phyloP scores from a whole-genome alignment of 1,140 invertebrate species.

The Matsumurasca onukii region DNA sequence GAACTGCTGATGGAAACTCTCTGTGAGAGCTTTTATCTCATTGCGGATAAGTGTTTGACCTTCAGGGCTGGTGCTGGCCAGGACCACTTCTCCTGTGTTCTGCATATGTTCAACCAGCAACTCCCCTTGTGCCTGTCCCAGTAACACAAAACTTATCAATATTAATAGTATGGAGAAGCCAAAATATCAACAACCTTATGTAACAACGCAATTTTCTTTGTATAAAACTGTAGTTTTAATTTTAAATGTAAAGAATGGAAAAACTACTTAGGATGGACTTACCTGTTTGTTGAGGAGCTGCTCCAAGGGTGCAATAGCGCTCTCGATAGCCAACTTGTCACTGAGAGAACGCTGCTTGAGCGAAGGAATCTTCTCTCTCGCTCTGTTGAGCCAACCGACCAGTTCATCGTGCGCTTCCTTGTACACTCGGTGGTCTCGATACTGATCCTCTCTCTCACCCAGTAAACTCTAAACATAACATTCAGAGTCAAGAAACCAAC shows the following conservation, averaged over 20 bases:
- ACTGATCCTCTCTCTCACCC: slow-evolving; percentile 78
- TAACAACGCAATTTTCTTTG: no score
- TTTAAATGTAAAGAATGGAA: background rate
- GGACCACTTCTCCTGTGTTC: slow-evolving; percentile 81
- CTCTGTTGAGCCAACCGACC: slow-evolving; percentile 77
- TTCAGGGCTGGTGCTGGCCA: slow-evolving; percentile 74
- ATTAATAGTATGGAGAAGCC: no score
- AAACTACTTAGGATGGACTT: background rate
- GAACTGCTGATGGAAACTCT: slow-evolving; percentile 83
- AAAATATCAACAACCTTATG: no score
- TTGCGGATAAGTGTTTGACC: slow-evolving; percentile 77
- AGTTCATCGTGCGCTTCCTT: slow-evolving; percentile 90
- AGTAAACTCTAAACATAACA: slow-evolving; percentile 60
- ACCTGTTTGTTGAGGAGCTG: slow-evolving; percentile 79
- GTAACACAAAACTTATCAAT: no score
- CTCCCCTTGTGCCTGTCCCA: slow-evolving; percentile 72
- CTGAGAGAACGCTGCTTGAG: slow-evolving; percentile 80
- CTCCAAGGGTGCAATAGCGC: slow-evolving; percentile 82
- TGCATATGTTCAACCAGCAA: slow-evolving; percentile 82
- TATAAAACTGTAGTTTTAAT: no score
- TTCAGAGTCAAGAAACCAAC: no score
- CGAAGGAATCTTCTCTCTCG: slow-evolving; percentile 85
- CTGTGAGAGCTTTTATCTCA: slow-evolving; percentile 79
- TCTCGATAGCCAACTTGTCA: slow-evolving; percentile 86
- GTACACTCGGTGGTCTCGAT: slow-evolving; percentile 81